These are phyloP conservation scores for Channallabes apus DNA, from an alignment of 2,797 vertebrate genomes.

Conservation along the genomic window DNA sequence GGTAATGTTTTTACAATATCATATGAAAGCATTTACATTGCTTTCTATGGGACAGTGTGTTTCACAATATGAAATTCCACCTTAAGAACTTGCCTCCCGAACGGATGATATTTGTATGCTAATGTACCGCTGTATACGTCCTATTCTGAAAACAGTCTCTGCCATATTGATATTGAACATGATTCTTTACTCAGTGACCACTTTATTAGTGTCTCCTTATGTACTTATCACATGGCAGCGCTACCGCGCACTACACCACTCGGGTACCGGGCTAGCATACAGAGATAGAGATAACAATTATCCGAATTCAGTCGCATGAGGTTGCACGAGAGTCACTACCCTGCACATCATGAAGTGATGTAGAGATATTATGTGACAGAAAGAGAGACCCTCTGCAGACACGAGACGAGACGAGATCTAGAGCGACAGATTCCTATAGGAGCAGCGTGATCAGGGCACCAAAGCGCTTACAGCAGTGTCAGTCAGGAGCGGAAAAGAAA, in stretches of 20 bases:
- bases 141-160: neutral
- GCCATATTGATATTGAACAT: neutral
- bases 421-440: neutral
- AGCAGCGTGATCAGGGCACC: neutral
- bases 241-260: neutral
- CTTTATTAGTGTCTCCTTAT: neutral
- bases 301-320: neutral
- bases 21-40: too few species aligned
- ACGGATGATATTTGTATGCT: too few species aligned
- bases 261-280: neutral
- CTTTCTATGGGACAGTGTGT: too few species aligned
- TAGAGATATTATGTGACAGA: neutral
- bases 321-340: neutral
- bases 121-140: too few species aligned
- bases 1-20: too few species aligned
- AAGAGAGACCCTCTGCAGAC: neutral
- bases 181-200: neutral
- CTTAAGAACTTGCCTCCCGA: too few species aligned
- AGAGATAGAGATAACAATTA: neutral
- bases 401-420: neutral
- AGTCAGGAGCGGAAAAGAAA: neutral
- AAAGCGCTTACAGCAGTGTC: neutral
- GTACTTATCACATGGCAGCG: neutral
- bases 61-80: too few species aligned
- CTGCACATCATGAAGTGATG: neutral